Percentiles rank a stretch among this genome's conserved stretches.
Evolutionary conservation across 2,888 invertebrate genomes (phyloP).

Genomic region (Lithodes maja): DNA sequence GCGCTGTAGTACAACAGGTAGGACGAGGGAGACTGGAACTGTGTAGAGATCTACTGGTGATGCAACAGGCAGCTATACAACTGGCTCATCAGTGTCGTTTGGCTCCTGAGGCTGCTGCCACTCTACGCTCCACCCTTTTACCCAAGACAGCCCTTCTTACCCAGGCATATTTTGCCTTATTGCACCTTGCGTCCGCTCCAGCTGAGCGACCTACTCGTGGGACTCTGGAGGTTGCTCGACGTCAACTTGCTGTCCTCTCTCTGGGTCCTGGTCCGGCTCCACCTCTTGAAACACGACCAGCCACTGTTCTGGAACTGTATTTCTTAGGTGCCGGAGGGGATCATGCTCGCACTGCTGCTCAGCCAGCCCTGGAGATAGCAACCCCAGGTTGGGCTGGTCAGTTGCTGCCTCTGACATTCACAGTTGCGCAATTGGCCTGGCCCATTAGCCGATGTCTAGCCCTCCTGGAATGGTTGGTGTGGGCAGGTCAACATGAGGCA

Average conservation of each 20-base stretch:
- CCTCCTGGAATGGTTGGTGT: slow-evolving; percentile 90
- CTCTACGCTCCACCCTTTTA: slow-evolving; percentile 79
- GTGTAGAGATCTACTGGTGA: slow-evolving; percentile 82
- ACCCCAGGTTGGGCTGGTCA: slow-evolving; percentile 73
- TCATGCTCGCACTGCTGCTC: slow-evolving; percentile 78
- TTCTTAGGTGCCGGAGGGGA: slow-evolving; percentile 81
- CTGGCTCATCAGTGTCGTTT: slow-evolving; percentile 71
- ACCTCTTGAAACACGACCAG: slow-evolving; percentile 78
- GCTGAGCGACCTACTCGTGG: slow-evolving; percentile 78
- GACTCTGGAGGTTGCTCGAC: slow-evolving; percentile 79
- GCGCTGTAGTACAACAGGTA: slow-evolving; percentile 71
- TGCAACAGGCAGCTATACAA: slow-evolving; percentile 79
- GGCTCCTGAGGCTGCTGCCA: slow-evolving; percentile 75
- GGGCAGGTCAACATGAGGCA: slow-evolving; percentile 73
- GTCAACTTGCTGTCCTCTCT: slow-evolving; percentile 81
- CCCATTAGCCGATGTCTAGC: slow-evolving; percentile 86
- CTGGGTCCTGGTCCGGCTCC: slow-evolving; percentile 75
- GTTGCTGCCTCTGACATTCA: slow-evolving; percentile 73
- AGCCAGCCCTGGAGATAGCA: slow-evolving; percentile 58
- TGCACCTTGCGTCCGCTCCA: slow-evolving; percentile 85
- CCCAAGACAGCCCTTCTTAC: slow-evolving; percentile 83
- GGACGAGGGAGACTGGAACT: slow-evolving; percentile 76
- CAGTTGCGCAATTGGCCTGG: slow-evolving; percentile 79
- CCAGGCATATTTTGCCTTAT: slow-evolving; percentile 86
- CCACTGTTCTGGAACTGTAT: slow-evolving; percentile 79